Base-by-base conservation (phyloP, 2,888 invertebrate species). In the Cantharis lateralis region DNA sequence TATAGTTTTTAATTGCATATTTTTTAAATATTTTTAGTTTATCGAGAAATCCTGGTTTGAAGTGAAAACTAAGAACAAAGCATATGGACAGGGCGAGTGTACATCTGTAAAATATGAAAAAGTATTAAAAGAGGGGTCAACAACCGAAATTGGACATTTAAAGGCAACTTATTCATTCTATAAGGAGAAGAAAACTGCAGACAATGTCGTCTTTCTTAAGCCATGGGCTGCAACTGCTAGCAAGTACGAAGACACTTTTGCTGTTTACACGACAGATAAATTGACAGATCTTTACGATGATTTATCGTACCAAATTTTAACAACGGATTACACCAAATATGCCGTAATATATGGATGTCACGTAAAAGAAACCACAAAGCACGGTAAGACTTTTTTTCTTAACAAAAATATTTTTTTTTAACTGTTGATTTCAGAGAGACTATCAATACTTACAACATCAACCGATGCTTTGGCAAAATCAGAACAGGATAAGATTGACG, bases 281-380 rank as follows among this genome's bases (percentile, higher is more conserved):
- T 20, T 20, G 20, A 18, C 18, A 18, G 1, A 2, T 4, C 2
- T 18, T 18, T 0, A 0, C 20, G 20, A 20, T 20, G 5, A 5
- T 5, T 5, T 20, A 20, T 7, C 20, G 0, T 24, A 76, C 9
- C n/a, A 62, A 61, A 72, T 81, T 3, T 18, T 81, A 15, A 28
- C 15, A 13, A 80, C 78, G 10, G 80, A 81, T 63, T 78, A 80
- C 68, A 61, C 32, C 0, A 77, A 61, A 26, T 81, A 77, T 62
- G 10, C 74, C 4, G 48, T 81, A 10, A 68, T 80, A 26, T 79
- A 74, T 72, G 76, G 64, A 26, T 81, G 81, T 70, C 10, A n/a
- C 18, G 70, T 13, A 5, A 13, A 9, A 1, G 9, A 4, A 13
- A 62, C 48, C 13, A 61, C 66, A 0, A 66, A 68, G 10, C 61